Evolutionary conservation across 1,140 invertebrate genomes (phyloP).

Genomic region (Drosophila gunungcola): DNA sequence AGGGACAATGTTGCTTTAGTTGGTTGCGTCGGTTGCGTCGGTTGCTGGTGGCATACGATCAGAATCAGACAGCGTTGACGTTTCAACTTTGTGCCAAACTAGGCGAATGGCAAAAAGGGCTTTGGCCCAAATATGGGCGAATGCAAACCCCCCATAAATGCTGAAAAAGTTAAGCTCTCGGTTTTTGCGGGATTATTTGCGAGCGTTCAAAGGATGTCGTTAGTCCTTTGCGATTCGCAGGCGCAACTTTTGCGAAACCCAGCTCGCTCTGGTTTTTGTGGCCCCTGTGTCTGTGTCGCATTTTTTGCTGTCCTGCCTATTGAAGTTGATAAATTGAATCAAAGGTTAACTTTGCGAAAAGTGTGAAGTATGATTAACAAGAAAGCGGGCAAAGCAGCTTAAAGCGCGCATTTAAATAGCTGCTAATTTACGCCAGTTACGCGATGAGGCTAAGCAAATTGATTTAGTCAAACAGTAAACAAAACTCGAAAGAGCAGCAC

Average conservation of each 20-base stretch:
- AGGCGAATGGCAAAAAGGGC: conserved; percentile 58
- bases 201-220: conserved; percentile 75
- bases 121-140: conserved; percentile 39
- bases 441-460: conserved; percentile 9
- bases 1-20: conserved; percentile 41
- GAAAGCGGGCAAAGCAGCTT: conserved; percentile 9
- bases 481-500: conserved; percentile 26
- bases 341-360: conserved; percentile 68
- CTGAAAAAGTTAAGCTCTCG: conserved; percentile 76
- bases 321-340: conserved; percentile 74
- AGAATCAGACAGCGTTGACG: conserved; percentile 73
- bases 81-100: conserved; percentile 78
- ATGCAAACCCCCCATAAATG: conserved; percentile 56
- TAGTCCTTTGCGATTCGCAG: conserved; percentile 57
- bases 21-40: conserved; percentile 14
- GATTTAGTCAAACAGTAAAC: conserved; percentile 38
- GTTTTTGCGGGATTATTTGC: conserved; percentile 79
- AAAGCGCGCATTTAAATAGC: conserved; percentile 38
- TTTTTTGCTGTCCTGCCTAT: conserved; percentile 46
- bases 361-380: conserved; percentile 46
- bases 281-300: conserved; percentile 27
- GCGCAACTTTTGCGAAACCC: conserved; percentile 48
- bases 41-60: conserved; percentile 58
- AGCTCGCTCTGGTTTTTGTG: conserved; percentile 34
- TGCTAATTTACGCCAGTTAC: conserved; percentile 21